These are phyloP conservation scores for Ophion ventricosus DNA, from an alignment of 2,888 invertebrate genomes.

Conservation along the genomic window DNA sequence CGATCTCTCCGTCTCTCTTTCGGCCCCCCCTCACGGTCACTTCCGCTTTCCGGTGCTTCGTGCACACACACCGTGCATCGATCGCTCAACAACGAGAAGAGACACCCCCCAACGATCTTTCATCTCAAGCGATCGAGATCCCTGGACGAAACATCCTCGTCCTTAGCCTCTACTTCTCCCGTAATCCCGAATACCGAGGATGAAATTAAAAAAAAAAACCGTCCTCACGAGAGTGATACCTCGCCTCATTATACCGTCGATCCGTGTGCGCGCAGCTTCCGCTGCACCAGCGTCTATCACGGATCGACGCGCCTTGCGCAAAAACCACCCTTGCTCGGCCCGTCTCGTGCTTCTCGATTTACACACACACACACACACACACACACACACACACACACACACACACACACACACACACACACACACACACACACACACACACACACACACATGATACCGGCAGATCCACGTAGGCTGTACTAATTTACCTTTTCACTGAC, in stretches of 20 bases:
- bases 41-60: conserved; percentile 55
- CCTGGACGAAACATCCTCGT: conserved; percentile 54
- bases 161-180: conserved; percentile 21
- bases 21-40: conserved; percentile 3
- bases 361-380: neutral
- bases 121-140: neutral
- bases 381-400: neutral
- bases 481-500: conserved; percentile 43
- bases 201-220: neutral
- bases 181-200: conserved; percentile 1
- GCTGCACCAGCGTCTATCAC: conserved; percentile 74
- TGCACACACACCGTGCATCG: conserved; percentile 62
- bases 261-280: conserved; percentile 64
- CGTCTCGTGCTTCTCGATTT: neutral
- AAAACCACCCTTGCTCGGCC: conserved; percentile 66
- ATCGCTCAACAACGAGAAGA: conserved; percentile 55
- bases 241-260: conserved; percentile 79
- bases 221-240: conserved; percentile 73
- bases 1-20: neutral
- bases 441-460: neutral
- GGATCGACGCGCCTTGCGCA: conserved; percentile 72
- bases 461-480: neutral
- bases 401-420: neutral
- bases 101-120: neutral
- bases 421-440: neutral